A percentile compares a stretch with the other conserved stretches of the same genome.
Conservation (phyloP, 2,888 invertebrate genomes). For the Leptogaster cylindrica region DNA sequence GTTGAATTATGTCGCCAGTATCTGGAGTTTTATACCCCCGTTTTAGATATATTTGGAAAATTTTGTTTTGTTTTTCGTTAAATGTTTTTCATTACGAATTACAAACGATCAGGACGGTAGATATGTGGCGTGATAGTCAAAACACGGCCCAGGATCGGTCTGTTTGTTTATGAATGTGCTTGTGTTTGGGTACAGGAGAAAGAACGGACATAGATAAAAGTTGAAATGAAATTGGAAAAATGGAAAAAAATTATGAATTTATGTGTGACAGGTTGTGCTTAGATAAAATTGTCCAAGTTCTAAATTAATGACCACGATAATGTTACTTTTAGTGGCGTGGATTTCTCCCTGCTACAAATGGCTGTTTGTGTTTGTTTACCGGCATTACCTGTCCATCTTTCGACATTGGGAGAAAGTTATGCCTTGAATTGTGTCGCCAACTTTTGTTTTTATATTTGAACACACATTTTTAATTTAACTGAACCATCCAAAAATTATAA, state of each 20-base stretch:
- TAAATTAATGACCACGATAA: slow-evolving; percentile 37
- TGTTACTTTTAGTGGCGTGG: slow-evolving; percentile 3
- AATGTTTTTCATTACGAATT: slow-evolving; percentile 24
- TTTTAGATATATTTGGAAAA: slow-evolving; percentile 36
- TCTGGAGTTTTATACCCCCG: slow-evolving; percentile 41
- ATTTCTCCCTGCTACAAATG: not conserved
- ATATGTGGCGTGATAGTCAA: not conserved
- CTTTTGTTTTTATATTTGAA: no score
- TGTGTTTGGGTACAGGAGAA: not conserved
- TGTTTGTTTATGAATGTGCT: not conserved
- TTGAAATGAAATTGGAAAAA: slow-evolving; percentile 24
- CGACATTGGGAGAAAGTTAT: no score
- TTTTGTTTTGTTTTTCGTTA: slow-evolving; percentile 22
- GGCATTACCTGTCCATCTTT: no score
- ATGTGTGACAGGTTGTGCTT: slow-evolving; percentile 38
- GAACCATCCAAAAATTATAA: no score
- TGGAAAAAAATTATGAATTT: slow-evolving; percentile 37
- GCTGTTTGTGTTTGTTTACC: no score
- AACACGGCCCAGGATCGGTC: not conserved
- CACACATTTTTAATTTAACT: no score
- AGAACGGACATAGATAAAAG: slow-evolving; percentile 20
- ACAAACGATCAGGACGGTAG: slow-evolving; percentile 15
- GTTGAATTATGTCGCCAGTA: slow-evolving; percentile 38
- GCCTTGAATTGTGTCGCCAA: no score
- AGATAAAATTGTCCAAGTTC: slow-evolving; percentile 36